These are phyloP conservation scores for Apostichopus japonicus DNA, from an alignment of 35 echinoderm and acorn worm species.

Conservation along the genomic window DNA sequence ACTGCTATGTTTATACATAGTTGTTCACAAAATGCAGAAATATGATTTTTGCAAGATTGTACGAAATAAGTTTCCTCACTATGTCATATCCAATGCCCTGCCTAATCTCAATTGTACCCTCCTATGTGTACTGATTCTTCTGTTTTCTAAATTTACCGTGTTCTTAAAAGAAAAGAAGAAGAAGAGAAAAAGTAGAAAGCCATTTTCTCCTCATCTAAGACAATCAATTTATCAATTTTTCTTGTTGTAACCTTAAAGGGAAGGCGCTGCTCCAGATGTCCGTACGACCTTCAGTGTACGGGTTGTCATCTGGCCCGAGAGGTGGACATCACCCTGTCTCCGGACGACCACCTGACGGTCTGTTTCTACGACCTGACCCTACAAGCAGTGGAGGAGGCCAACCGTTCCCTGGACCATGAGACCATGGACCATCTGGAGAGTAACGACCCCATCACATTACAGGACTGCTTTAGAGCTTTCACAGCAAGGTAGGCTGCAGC, in stretches of 20 bases:
- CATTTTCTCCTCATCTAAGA: no score
- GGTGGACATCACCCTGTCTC: slow-evolving; percentile 83
- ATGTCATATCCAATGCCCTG: no score
- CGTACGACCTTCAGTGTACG: slow-evolving; percentile 81
- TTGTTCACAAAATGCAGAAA: no score
- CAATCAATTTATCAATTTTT: no score
- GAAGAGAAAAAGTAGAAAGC: no score
- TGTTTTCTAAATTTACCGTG: no score
- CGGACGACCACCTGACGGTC: slow-evolving; percentile 88
- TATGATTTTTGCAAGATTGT: no score
- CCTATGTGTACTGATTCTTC: no score
- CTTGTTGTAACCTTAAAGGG: slow-evolving; percentile 51
- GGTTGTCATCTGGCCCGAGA: slow-evolving; percentile 90
- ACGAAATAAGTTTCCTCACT: no score
- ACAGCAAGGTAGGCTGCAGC: slow-evolving; percentile 76
- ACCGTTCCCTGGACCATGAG: slow-evolving; percentile 74
- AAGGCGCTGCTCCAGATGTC: slow-evolving; percentile 82
- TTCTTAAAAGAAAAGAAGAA: no score
- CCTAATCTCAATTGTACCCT: no score
- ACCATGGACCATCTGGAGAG: slow-evolving; percentile 62
- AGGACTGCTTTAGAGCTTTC: slow-evolving; percentile 95
- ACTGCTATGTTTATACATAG: no score
- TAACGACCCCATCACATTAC: slow-evolving; percentile 78
- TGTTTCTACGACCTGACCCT: slow-evolving; percentile 73
- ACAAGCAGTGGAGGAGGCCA: slow-evolving; percentile 79